Conservation (phyloP, 1,140 invertebrate genomes). For the Drosophila fuyamai region DNA sequence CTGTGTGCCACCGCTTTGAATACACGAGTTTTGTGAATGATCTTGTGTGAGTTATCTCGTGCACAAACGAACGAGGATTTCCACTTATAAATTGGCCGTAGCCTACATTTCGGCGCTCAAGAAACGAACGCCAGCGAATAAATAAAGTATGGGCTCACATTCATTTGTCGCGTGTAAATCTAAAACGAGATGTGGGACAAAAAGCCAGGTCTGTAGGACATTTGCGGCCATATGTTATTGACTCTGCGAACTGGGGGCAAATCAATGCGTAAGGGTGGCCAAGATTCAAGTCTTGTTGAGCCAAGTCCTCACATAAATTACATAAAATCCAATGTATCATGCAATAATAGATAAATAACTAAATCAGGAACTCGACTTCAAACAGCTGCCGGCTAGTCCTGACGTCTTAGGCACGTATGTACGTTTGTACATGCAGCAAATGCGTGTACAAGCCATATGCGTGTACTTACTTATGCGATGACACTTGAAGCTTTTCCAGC, state of each 20-base stretch:
- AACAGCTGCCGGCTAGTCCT: constrained; percentile 10
- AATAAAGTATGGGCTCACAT: not conserved
- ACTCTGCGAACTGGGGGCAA: too few species aligned
- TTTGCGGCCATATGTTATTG: too few species aligned
- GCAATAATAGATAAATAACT: too few species aligned
- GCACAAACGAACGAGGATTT: not conserved
- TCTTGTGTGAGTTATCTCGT: too few species aligned
- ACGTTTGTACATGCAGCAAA: not conserved
- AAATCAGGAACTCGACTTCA: not conserved
- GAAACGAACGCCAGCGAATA: not conserved
- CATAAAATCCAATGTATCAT: too few species aligned
- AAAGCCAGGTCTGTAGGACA: not conserved
- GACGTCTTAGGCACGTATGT: constrained; percentile 22
- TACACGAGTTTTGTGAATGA: too few species aligned
- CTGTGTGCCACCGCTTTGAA: too few species aligned
- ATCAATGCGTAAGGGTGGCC: too few species aligned
- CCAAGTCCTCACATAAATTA: too few species aligned
- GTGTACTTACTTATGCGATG: constrained; percentile 1
- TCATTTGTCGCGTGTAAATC: not conserved
- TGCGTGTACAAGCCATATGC: constrained; percentile 14
- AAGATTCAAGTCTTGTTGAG: too few species aligned
- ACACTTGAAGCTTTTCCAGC: constrained; percentile 20
- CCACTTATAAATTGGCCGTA: not conserved
- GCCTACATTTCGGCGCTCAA: not conserved
- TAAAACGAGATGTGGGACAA: not conserved